Evolutionary conservation across 1,140 invertebrate species (phyloP).

Genomic region (Dendrolimus kikuchii): DNA sequence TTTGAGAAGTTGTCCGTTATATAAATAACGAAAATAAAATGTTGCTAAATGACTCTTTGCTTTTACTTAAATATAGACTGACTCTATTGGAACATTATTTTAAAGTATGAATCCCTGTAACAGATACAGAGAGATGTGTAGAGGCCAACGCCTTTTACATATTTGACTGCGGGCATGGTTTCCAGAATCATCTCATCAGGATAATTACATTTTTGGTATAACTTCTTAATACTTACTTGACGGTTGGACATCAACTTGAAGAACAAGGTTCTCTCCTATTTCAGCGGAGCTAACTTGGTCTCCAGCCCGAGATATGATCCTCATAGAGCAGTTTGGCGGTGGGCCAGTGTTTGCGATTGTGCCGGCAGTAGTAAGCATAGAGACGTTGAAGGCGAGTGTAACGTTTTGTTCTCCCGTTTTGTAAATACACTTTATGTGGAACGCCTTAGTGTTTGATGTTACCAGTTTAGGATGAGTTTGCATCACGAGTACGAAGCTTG

Average conservation of each 20-base stretch:
- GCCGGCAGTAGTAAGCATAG: slow-evolving; percentile 94
- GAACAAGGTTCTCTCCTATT: slow-evolving; percentile 91
- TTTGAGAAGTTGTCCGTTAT: background rate
- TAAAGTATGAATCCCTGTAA: too few relatives aligned
- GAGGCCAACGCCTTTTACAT: too few relatives aligned
- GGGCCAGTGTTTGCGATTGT: slow-evolving; percentile 96
- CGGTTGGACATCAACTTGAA: slow-evolving; percentile 95
- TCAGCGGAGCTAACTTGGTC: slow-evolving; percentile 92
- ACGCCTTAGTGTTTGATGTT: slow-evolving; percentile 95
- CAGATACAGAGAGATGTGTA: too few relatives aligned
- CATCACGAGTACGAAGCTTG: slow-evolving; percentile 93
- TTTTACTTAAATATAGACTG: too few relatives aligned
- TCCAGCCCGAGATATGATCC: slow-evolving; percentile 89
- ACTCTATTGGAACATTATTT: too few relatives aligned
- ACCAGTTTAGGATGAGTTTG: slow-evolving; percentile 96
- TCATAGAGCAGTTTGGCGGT: slow-evolving; percentile 93
- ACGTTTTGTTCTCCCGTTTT: slow-evolving; percentile 95
- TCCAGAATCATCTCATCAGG: too few relatives aligned
- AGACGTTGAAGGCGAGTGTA: slow-evolving; percentile 94
- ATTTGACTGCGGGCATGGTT: too few relatives aligned
- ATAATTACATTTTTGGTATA: too few relatives aligned
- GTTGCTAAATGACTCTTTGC: too few relatives aligned
- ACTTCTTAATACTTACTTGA: slow-evolving; percentile 75
- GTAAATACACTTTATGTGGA: slow-evolving; percentile 95
- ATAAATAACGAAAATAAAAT: background rate